phyloP scores from a whole-genome alignment of 2,113 vertebrate species.

The Thoracochromis brauschi region DNA sequence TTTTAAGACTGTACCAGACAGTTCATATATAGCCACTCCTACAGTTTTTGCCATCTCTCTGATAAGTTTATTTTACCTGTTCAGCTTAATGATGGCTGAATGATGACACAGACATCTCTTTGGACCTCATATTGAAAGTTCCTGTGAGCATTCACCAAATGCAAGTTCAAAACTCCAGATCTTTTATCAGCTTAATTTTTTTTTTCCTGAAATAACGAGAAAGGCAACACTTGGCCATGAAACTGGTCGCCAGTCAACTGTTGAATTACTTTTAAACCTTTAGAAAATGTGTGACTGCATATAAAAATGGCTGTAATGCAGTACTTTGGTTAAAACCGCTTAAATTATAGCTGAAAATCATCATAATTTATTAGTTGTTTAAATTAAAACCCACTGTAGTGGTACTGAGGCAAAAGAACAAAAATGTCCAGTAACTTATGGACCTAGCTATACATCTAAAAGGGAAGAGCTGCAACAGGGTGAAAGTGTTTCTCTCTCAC shows the following conservation, averaged over 20 bases:
- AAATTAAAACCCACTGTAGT: not conserved
- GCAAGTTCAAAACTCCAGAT: not conserved
- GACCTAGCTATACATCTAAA: not conserved
- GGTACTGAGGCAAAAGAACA: not conserved
- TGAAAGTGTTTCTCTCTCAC: conserved; percentile 85
- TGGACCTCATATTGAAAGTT: not conserved
- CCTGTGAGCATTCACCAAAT: not conserved
- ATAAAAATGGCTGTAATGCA: not conserved
- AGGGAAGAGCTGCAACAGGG: not conserved
- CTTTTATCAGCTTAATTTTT: not conserved
- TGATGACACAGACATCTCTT: not conserved
- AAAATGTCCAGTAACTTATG: not conserved
- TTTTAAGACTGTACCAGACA: not conserved
- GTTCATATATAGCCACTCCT: not conserved
- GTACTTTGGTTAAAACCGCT: not conserved
- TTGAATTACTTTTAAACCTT: not conserved
- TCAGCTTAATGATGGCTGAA: not conserved
- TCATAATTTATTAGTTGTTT: not conserved
- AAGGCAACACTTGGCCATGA: not conserved
- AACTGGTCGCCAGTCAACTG: not conserved
- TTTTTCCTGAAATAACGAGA: not conserved
- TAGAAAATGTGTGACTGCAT: not conserved
- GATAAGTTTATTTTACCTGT: not conserved
- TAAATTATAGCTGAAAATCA: not conserved
- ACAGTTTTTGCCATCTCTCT: not conserved